Conservation (phyloP, 2,797 vertebrate species). For the Adrianichthys oophorus region DNA sequence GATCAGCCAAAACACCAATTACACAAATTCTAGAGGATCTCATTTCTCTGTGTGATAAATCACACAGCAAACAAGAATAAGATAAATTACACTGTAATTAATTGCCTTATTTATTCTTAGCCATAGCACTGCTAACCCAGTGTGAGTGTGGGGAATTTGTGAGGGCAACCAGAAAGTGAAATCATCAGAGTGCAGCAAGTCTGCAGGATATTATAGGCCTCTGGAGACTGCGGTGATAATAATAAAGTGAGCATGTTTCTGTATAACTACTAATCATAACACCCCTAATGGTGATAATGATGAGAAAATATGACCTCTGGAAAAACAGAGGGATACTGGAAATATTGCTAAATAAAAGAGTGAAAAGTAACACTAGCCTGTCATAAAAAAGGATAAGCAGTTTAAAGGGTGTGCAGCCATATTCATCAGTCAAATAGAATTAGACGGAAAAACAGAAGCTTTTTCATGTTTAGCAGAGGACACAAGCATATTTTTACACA, state of each 20-base stretch:
- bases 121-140: neutral
- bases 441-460: no score
- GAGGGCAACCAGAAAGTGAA: conserved; percentile 16
- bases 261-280: conserved; percentile 17
- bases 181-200: neutral
- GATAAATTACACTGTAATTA: neutral
- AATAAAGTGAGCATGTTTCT: conserved; percentile 14
- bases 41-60: no score
- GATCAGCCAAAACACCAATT: no score
- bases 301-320: conserved; percentile 21
- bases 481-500: no score
- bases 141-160: neutral
- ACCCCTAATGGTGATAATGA: conserved; percentile 17
- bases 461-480: no score
- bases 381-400: no score
- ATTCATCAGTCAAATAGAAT: no score
- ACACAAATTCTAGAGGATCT: no score
- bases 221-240: conserved; percentile 11
- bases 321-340: conserved; percentile 4
- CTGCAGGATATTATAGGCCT: conserved; percentile 20
- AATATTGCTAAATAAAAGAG: no score
- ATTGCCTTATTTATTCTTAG: neutral
- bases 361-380: no score
- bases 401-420: no score
- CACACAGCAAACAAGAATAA: neutral